Conservation (phyloP, 2,113 vertebrate species). For the Elgaria multicarinata region DNA sequence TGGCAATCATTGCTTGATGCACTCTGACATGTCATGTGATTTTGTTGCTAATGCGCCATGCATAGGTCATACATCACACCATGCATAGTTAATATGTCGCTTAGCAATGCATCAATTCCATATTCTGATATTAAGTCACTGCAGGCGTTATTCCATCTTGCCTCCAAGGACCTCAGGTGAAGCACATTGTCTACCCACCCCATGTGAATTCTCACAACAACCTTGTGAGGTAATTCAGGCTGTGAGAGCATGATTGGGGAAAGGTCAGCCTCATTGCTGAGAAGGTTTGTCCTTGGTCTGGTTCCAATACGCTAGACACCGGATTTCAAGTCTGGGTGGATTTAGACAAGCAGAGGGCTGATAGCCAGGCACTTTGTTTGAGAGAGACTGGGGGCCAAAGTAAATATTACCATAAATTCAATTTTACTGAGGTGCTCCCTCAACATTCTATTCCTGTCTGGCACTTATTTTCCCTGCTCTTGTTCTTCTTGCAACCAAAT, state of each 20-base stretch:
- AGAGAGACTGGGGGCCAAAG: not conserved
- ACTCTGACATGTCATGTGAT: not conserved
- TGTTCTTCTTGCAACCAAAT: no score
- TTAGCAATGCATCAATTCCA: slow-evolving; percentile 9
- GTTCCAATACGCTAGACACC: not conserved
- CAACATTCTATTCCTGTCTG: no score
- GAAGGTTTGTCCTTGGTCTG: not conserved
- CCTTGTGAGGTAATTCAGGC: not conserved
- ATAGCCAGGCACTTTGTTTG: not conserved
- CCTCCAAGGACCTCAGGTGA: not conserved
- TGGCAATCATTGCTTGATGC: not conserved
- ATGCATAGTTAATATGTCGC: no score
- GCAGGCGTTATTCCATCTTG: not conserved
- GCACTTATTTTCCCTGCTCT: no score
- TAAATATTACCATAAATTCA: no score
- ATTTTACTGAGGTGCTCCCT: no score
- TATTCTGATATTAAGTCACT: not conserved
- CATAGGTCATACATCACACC: not conserved
- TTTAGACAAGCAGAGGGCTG: not conserved
- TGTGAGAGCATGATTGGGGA: not conserved
- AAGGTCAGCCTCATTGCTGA: not conserved
- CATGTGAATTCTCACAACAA: not conserved
- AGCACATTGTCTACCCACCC: no score
- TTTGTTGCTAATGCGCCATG: not conserved
- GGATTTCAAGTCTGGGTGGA: not conserved